Evolutionary conservation across 2,888 invertebrate genomes (phyloP).

Genomic region (Miltochrista miniata): DNA sequence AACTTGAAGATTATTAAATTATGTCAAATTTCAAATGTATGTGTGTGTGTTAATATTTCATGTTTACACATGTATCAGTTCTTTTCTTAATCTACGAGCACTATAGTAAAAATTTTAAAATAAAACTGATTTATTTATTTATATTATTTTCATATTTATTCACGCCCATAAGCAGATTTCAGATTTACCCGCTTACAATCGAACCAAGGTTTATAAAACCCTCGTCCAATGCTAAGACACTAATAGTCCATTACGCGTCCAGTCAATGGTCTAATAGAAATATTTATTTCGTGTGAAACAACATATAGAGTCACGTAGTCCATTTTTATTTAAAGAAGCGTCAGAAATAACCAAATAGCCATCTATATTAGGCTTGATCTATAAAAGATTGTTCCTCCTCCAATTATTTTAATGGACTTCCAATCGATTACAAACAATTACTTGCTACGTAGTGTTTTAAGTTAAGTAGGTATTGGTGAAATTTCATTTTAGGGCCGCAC

Average conservation of each 20-base stretch:
- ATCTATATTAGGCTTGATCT: neutral
- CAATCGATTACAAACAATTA: neutral
- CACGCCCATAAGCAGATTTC: no score
- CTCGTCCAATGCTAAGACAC: constrained; percentile 47
- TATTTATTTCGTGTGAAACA: constrained; percentile 32
- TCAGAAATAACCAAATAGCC: neutral
- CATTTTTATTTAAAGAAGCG: constrained; percentile 4
- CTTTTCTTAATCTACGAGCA: no score
- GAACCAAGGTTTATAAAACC: constrained; percentile 29
- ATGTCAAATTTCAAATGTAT: no score
- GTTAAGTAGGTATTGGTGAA: neutral
- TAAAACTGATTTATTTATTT: no score
- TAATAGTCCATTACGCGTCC: constrained; percentile 46
- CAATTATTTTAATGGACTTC: neutral
- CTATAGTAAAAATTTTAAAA: no score
- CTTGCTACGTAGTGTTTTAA: neutral
- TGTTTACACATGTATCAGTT: no score
- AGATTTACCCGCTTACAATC: constrained; percentile 14
- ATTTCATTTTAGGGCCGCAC: no score
- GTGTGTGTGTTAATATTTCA: no score
- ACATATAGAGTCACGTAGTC: neutral
- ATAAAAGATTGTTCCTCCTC: constrained; percentile 4
- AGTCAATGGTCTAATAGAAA: constrained; percentile 39
- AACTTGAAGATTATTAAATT: no score
- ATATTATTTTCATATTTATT: no score